Conservation (phyloP, 2,113 vertebrate species). For the Probosciger aterrimus region DNA sequence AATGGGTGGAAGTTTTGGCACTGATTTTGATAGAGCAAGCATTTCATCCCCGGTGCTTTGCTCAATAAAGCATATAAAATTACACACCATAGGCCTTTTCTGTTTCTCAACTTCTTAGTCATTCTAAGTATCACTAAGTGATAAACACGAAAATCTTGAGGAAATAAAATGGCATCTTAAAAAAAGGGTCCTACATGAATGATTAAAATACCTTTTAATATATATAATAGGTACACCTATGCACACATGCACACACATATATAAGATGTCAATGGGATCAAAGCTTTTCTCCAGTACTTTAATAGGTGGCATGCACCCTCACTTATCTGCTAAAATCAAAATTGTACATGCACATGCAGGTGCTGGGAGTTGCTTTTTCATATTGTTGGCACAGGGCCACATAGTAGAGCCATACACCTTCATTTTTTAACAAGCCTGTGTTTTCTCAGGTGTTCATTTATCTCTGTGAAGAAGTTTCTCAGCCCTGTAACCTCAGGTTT, state of each 20-base stretch:
- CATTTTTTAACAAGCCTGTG: conserved; percentile 18
- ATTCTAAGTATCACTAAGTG: background rate
- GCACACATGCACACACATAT: background rate
- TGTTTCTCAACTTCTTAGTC: conserved; percentile 29
- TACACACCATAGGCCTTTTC: conserved; percentile 13
- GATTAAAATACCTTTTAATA: conserved; percentile 34
- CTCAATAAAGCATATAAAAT: conserved; percentile 35
- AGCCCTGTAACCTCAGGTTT: conserved; percentile 25
- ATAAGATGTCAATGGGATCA: conserved; percentile 39
- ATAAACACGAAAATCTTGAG: conserved; percentile 17
- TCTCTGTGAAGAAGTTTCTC: conserved; percentile 39
- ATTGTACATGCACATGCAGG: conserved; percentile 34
- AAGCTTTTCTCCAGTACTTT: conserved; percentile 56
- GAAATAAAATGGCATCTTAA: conserved; percentile 19
- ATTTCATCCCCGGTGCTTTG: conserved; percentile 41
- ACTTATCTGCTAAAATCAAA: conserved; percentile 48
- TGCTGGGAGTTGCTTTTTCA: conserved; percentile 34
- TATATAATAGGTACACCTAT: conserved; percentile 1
- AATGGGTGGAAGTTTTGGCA: conserved; percentile 51
- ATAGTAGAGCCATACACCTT: conserved; percentile 4
- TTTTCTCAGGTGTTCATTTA: conserved; percentile 65
- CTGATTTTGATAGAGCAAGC: background rate
- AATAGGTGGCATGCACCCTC: conserved; percentile 45
- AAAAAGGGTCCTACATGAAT: background rate
- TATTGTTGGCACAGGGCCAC: conserved; percentile 41